phyloP scores from a whole-genome alignment of 2,888 invertebrate species.

The Eilema caniola region DNA sequence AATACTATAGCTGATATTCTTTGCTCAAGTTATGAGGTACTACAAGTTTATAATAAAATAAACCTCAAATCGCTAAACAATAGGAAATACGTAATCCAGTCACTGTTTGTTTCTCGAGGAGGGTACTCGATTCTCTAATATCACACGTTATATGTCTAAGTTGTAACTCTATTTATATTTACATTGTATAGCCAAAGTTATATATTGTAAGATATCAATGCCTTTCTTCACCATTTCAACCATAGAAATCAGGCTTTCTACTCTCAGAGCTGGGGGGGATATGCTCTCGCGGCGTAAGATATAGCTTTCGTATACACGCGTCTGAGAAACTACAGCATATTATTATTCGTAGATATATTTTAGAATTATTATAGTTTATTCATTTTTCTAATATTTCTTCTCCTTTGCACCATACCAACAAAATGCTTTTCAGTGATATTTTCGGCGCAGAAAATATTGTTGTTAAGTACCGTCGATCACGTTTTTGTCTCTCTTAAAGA shows the following conservation, averaged over 20 bases:
- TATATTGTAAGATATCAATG: not conserved
- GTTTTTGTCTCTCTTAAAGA: not conserved
- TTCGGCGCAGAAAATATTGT: not conserved
- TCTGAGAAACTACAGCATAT: slow-evolving; percentile 1
- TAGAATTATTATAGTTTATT: not conserved
- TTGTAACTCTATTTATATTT: slow-evolving; percentile 51
- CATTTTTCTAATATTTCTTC: not conserved
- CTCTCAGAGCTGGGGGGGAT: not conserved
- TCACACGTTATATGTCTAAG: slow-evolving; percentile 70
- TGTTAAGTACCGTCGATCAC: not conserved
- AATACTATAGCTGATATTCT: not conserved
- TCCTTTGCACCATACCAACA: not conserved
- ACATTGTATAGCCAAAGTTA: not conserved
- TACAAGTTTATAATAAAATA: not conserved
- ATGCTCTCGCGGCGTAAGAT: not conserved
- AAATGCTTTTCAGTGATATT: not conserved
- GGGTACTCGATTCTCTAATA: slow-evolving; percentile 69
- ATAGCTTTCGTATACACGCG: not conserved
- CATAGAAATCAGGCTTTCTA: not conserved
- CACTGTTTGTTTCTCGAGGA: slow-evolving; percentile 41
- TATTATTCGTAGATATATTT: not conserved
- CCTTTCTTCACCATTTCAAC: not conserved
- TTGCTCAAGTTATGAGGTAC: not conserved
- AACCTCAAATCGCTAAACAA: slow-evolving; percentile 5
- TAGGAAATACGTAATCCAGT: slow-evolving; percentile 14